These are phyloP conservation scores for Drosophila subobscura DNA, from an alignment of 1,140 invertebrate species.

Conservation along the genomic window DNA sequence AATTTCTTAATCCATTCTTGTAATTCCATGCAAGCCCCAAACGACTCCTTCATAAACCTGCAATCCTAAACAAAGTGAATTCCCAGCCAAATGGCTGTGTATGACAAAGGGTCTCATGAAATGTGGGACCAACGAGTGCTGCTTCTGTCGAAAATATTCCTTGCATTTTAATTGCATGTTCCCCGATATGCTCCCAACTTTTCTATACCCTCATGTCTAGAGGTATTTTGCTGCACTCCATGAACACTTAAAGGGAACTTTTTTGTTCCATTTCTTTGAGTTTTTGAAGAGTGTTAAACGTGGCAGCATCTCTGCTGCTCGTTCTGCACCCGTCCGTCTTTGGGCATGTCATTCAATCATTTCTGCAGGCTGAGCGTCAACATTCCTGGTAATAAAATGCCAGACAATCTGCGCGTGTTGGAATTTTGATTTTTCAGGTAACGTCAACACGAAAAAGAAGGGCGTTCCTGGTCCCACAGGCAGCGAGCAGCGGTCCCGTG, in stretches of 20 bases:
- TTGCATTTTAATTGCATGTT: constrained; percentile 75
- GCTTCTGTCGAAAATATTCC: constrained; percentile 63
- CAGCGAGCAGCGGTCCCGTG: constrained; percentile 1
- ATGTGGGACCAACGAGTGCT: constrained; percentile 25
- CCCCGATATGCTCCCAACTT: constrained; percentile 28
- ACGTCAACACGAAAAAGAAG: constrained; percentile 31
- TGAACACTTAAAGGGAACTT: constrained; percentile 16
- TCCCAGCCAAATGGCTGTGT: constrained; percentile 4
- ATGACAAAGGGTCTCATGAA: neutral
- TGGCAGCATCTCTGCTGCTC: constrained; percentile 27
- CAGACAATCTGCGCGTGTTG: constrained; percentile 76
- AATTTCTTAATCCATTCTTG: no score
- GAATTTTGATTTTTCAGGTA: constrained; percentile 78
- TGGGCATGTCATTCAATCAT: constrained; percentile 72
- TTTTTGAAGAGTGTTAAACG: constrained; percentile 60
- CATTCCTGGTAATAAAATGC: constrained; percentile 79
- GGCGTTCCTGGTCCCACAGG: constrained; percentile 3
- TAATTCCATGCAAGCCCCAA: no score
- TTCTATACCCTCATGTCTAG: neutral
- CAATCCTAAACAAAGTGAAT: no score
- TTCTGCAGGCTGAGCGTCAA: constrained; percentile 63
- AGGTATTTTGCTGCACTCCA: neutral
- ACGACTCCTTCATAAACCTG: no score
- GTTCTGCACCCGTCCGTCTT: neutral
- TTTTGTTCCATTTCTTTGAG: constrained; percentile 41